A percentile compares a stretch with the other conserved stretches of the same genome.
phyloP scores from a whole-genome alignment of 2,888 invertebrate genomes.

The Gymnoscelis rufifasciata region DNA sequence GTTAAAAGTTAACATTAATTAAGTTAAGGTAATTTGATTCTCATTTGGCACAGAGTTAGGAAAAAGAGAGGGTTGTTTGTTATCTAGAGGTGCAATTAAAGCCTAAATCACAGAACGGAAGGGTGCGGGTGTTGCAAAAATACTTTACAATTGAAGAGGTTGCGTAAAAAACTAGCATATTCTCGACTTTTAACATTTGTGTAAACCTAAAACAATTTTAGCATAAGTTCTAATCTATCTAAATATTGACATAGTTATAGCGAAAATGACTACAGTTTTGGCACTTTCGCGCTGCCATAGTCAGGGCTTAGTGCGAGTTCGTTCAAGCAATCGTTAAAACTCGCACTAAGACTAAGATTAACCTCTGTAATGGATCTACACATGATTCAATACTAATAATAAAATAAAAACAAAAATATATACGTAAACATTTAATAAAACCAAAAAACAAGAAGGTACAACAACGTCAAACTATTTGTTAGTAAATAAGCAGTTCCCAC shows the following conservation, averaged over 20 bases:
- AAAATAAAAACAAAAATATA: slow-evolving; percentile 49
- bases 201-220: slow-evolving; percentile 21
- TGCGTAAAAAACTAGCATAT: slow-evolving; percentile 54
- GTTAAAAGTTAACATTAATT: slow-evolving; percentile 8
- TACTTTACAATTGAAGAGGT: slow-evolving; percentile 42
- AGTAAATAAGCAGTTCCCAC: slow-evolving; percentile 59
- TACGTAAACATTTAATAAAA: slow-evolving; percentile 70
- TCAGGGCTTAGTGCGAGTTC: too few relatives aligned
- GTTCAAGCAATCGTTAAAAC: too few relatives aligned
- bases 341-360: slow-evolving; percentile 22
- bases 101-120: slow-evolving; percentile 75
- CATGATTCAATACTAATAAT: slow-evolving; percentile 14
- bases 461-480: slow-evolving; percentile 46
- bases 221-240: slow-evolving; percentile 23
- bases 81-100: slow-evolving; percentile 58
- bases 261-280: slow-evolving; percentile 54
- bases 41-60: slow-evolving; percentile 73
- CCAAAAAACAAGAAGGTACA: slow-evolving; percentile 52
- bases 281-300: slow-evolving; percentile 47
- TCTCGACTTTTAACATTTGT: slow-evolving; percentile 20
- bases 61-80: slow-evolving; percentile 47
- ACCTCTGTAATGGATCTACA: slow-evolving; percentile 31
- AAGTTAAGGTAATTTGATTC: slow-evolving; percentile 38
- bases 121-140: slow-evolving; percentile 72
- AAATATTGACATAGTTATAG: slow-evolving; percentile 57